These are phyloP conservation scores for Drosophila ercepeae DNA, from an alignment of 1,140 invertebrate genomes.

Conservation along the genomic window DNA sequence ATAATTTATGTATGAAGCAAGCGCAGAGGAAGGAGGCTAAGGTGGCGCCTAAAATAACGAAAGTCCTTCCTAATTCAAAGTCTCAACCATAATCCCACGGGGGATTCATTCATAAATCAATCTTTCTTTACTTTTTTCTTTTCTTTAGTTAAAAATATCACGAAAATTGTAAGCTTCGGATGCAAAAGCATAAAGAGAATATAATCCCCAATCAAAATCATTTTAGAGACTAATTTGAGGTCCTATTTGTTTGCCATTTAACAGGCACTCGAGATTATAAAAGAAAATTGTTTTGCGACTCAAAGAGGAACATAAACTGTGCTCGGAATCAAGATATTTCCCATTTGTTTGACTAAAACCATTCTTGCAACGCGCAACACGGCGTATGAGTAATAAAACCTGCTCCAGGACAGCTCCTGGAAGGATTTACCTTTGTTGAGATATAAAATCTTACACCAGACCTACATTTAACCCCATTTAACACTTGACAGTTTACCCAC, in stretches of 20 bases:
- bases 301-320: not conserved
- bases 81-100: constrained; percentile 8
- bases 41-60: constrained; percentile 7
- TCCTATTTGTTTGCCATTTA: constrained; percentile 23
- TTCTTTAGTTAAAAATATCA: constrained; percentile 25
- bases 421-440: too few relatives aligned
- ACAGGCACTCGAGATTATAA: constrained; percentile 20
- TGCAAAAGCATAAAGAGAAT: constrained; percentile 26
- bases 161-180: constrained; percentile 17
- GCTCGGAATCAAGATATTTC: not conserved
- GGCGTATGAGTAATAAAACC: constrained; percentile 4
- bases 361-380: constrained; percentile 5
- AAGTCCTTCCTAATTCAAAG: constrained; percentile 1
- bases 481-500: constrained; percentile 28
- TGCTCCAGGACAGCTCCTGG: not conserved
- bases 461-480: constrained; percentile 13
- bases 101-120: constrained; percentile 26
- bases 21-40: too few relatives aligned
- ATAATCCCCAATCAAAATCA: constrained; percentile 24
- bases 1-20: constrained; percentile 65
- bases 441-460: too few relatives aligned
- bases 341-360: not conserved
- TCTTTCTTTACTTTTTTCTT: too few relatives aligned
- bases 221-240: constrained; percentile 9
- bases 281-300: constrained; percentile 32